Percentiles rank a stretch among this genome's conserved stretches.
These are phyloP conservation scores for Scolopax rusticola DNA, from an alignment of 2,797 vertebrate genomes.

Conservation along the genomic window DNA sequence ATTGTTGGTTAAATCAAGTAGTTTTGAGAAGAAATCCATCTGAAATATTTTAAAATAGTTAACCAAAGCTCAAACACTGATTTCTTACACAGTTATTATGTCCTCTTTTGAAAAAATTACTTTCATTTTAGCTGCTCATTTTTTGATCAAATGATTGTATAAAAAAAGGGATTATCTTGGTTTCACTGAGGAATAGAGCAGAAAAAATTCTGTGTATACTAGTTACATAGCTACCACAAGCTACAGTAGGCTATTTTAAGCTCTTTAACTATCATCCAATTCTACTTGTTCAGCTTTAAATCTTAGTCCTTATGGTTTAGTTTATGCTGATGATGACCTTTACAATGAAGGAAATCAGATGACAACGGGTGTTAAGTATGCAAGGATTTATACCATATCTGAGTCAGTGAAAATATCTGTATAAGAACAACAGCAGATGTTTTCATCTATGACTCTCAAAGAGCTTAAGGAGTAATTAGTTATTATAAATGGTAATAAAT, in stretches of 20 bases:
- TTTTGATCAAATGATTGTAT: constrained; percentile 25
- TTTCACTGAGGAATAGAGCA: background rate
- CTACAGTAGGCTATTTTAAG: background rate
- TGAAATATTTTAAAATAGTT: constrained; percentile 5
- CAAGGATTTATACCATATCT: background rate
- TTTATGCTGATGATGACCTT: background rate
- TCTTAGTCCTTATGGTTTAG: background rate
- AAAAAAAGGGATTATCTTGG: constrained; percentile 13
- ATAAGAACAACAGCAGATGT: background rate
- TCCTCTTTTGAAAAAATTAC: constrained; percentile 13
- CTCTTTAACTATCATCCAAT: background rate
- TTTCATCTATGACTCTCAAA: background rate
- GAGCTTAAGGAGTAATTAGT: background rate
- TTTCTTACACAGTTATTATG: background rate
- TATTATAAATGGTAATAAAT: background rate
- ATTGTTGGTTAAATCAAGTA: background rate
- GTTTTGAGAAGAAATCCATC: background rate
- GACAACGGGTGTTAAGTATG: background rate
- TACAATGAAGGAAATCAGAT: background rate
- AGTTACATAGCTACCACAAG: background rate
- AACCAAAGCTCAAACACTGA: background rate
- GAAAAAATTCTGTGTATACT: background rate
- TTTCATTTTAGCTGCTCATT: constrained; percentile 17
- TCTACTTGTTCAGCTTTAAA: constrained; percentile 9
- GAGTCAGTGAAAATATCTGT: background rate